Evolutionary conservation across 2,888 invertebrate species (phyloP).

Genomic region (Chrysolina haemoptera): DNA sequence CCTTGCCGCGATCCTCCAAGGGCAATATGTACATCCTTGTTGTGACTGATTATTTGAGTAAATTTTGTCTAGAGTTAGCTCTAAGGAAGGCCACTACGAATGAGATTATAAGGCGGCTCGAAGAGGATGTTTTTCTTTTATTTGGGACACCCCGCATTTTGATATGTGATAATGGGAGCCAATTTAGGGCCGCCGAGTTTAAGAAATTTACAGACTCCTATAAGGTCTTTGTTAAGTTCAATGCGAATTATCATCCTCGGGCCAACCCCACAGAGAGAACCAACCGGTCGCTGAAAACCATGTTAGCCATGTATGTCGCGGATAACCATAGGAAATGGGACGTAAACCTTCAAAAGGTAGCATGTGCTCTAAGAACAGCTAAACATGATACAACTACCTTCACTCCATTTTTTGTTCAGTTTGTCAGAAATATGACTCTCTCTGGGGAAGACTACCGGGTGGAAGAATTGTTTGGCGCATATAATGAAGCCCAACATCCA

Average conservation of each 20-base stretch:
- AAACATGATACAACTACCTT: neutral
- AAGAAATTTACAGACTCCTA: conserved; percentile 17
- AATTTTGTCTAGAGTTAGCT: conserved; percentile 28
- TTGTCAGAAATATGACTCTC: conserved; percentile 19
- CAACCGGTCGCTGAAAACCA: conserved; percentile 19
- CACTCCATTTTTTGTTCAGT: neutral
- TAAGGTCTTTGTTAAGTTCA: conserved; percentile 13
- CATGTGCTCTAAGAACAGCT: neutral
- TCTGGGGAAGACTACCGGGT: conserved; percentile 44
- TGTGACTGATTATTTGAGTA: conserved; percentile 26
- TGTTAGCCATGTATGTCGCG: neutral
- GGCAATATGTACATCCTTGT: conserved; percentile 30
- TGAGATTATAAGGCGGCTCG: neutral
- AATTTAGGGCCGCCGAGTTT: conserved; percentile 23
- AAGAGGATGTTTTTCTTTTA: conserved; percentile 6
- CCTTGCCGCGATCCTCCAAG: conserved; percentile 34
- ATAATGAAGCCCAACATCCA: neutral
- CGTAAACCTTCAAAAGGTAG: neutral
- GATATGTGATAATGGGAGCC: conserved; percentile 41
- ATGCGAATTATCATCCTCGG: conserved; percentile 33
- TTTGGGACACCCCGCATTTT: conserved; percentile 10
- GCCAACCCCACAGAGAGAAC: conserved; percentile 34
- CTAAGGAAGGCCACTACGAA: neutral
- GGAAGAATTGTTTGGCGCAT: neutral
- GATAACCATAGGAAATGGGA: conserved; percentile 6